phyloP scores from a whole-genome alignment of 2,888 invertebrate genomes.

The Pseudococcus jackbeardsleyi region DNA sequence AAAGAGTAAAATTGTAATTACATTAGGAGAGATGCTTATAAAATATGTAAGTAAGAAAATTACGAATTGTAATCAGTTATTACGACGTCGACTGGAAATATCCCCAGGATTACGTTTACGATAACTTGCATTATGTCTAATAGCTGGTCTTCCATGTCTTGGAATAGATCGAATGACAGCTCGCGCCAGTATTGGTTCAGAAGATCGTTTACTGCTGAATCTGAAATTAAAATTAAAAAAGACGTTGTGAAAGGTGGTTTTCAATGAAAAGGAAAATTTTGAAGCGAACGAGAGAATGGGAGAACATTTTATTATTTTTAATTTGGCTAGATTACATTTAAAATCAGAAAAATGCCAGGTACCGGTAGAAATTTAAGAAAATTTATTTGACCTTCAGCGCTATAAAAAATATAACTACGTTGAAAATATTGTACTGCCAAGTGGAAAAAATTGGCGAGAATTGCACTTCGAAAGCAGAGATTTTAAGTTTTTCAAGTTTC shows the following conservation, averaged over 20 bases:
- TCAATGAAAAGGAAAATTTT: no score
- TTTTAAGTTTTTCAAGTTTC: no score
- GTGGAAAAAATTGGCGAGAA: no score
- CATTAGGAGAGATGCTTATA: background rate
- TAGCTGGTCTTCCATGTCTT: conserved; percentile 11
- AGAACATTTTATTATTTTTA: no score
- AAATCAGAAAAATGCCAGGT: background rate
- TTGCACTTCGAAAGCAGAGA: no score
- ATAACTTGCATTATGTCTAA: conserved; percentile 21
- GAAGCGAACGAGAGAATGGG: no score
- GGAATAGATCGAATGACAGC: conserved; percentile 38
- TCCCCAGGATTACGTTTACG: conserved; percentile 36
- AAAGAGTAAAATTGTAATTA: background rate
- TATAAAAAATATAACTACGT: no score
- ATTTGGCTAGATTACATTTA: no score
- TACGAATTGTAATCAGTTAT: conserved; percentile 40
- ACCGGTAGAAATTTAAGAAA: background rate
- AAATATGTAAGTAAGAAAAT: conserved; percentile 29
- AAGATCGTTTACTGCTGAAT: conserved; percentile 55
- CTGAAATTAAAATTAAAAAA: conserved; percentile 6
- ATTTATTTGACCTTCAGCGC: background rate
- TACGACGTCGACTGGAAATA: conserved; percentile 33
- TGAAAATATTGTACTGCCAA: no score
- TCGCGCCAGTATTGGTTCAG: conserved; percentile 57
- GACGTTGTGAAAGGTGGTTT: background rate